A percentile compares a stretch with the other conserved stretches of the same genome.
phyloP scores from a whole-genome alignment of 2,113 vertebrate genomes.

The Tetrao urogallus region DNA sequence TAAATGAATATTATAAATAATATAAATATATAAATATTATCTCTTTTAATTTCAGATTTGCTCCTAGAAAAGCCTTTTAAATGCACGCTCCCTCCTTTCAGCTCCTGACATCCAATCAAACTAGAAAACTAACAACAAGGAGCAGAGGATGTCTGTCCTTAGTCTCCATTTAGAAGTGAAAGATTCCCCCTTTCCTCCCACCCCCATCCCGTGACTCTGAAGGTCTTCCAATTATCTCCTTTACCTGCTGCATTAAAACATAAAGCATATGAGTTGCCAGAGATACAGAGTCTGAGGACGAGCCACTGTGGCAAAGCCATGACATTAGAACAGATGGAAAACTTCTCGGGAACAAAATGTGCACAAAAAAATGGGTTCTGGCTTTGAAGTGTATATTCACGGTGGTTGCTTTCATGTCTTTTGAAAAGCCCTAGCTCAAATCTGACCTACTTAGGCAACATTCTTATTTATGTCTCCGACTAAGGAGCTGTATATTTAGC shows the following conservation, averaged over 20 bases:
- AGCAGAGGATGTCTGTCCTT: constrained; percentile 13
- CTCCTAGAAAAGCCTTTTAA: constrained; percentile 38
- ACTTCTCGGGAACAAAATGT: constrained; percentile 81
- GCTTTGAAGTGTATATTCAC: constrained; percentile 80
- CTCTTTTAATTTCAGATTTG: constrained; percentile 47
- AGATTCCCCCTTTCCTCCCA: background rate
- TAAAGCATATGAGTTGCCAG: constrained; percentile 60
- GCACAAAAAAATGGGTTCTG: constrained; percentile 74
- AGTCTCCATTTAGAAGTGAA: constrained; percentile 34
- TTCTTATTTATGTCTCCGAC: constrained; percentile 79
- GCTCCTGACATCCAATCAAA: constrained; percentile 63
- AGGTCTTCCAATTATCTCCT: constrained; percentile 71
- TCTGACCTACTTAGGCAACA: constrained; percentile 82
- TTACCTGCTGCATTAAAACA: constrained; percentile 73
- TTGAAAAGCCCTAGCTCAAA: constrained; percentile 79
- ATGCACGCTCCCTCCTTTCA: constrained; percentile 33
- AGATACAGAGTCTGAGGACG: constrained; percentile 76
- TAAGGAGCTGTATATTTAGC: constrained; percentile 81
- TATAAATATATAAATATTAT: constrained; percentile 17
- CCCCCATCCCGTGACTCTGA: constrained; percentile 5
- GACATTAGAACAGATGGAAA: constrained; percentile 80
- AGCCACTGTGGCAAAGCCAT: constrained; percentile 72
- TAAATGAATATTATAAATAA: too few relatives aligned
- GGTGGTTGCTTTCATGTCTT: constrained; percentile 79
- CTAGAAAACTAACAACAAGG: constrained; percentile 45